Base-by-base conservation (phyloP, 2,797 vertebrate genomes). In the Chelonia mydas region DNA sequence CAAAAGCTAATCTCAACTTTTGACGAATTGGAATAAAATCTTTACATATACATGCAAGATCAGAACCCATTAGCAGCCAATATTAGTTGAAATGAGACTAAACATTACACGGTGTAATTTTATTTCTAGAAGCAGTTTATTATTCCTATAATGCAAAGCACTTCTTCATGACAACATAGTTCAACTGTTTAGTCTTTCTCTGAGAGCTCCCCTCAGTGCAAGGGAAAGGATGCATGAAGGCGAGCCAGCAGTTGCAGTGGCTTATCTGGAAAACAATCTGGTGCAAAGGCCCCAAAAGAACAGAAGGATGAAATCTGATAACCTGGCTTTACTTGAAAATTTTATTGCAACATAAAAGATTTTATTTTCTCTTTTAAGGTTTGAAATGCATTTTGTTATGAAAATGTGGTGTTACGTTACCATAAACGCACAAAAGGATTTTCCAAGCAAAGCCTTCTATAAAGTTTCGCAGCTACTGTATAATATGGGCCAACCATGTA, bases 51-150 rank as follows among this genome's bases (percentile, higher is more conserved):
- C 90, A 84, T 72, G 86, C 23, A 15, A 83, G 94, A 96, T 95
- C 90, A 93, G 96, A 97, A 90, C 88, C 96, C 85, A 81, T 95
- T 89, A 95, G 88, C 45, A 41, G 93, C 88, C 92, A 68, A 55
- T 97, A 96, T 96, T 96, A 96, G 95, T 96, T 96, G 95, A 97
- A 84, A 95, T 92, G 92, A 97, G 95, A 97, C 95, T 96, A 96
- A 96, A 96, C 97, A 95, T 78, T 79, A 13, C 53, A 16, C 17
- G 77, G 89, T 41, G 88, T 3, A 88, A 79, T 88, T 92, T 93
- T 82, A 19, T 87, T 81, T 86, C 61, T 84, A 53, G 72, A 13
- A 41, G 84, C 0, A 16, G 93, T 89, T 95, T 33, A 5, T 91
- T 77, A 81, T 57, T 90, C 85, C 93, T 86, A 4, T 82, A 94